These are phyloP conservation scores for Eriosoma lanigerum DNA, from an alignment of 1,140 invertebrate genomes.

Conservation along the genomic window DNA sequence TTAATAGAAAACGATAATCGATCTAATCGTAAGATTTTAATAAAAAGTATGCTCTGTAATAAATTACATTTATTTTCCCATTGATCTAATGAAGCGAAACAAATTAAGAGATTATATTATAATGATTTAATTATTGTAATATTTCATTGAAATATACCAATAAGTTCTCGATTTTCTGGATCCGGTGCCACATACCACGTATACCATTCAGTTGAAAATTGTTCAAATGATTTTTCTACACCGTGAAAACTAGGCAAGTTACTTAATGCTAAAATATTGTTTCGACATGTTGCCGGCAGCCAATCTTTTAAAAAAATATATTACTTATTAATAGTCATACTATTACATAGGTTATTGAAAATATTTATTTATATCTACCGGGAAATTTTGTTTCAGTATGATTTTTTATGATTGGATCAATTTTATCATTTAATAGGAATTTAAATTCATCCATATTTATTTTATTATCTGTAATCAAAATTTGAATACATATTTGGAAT, in stretches of 20 bases:
- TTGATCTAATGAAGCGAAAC: not conserved
- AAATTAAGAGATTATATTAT: not conserved
- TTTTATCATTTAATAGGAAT: not conserved
- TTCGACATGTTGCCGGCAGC: conserved; percentile 1
- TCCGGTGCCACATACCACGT: not conserved
- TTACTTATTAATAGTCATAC: not conserved
- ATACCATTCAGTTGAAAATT: not conserved
- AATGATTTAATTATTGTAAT: not conserved
- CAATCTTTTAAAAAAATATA: not conserved
- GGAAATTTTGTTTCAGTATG: not conserved
- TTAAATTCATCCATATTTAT: not conserved
- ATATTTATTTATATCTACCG: not conserved
- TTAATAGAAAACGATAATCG: conserved; percentile 24
- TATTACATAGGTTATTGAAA: not conserved
- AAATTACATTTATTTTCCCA: conserved; percentile 28
- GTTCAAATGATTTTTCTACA: conserved; percentile 11
- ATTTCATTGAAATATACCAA: not conserved
- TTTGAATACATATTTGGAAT: conserved; percentile 59
- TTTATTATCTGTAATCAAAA: conserved; percentile 17
- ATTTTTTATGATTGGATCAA: not conserved
- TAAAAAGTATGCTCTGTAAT: not conserved
- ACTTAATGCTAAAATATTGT: conserved; percentile 10
- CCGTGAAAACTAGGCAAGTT: not conserved
- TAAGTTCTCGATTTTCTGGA: conserved; percentile 15
- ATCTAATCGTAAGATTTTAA: conserved; percentile 7